These are phyloP conservation scores for Nomada goodeniana DNA, from an alignment of 2,888 invertebrate genomes.

Conservation along the genomic window DNA sequence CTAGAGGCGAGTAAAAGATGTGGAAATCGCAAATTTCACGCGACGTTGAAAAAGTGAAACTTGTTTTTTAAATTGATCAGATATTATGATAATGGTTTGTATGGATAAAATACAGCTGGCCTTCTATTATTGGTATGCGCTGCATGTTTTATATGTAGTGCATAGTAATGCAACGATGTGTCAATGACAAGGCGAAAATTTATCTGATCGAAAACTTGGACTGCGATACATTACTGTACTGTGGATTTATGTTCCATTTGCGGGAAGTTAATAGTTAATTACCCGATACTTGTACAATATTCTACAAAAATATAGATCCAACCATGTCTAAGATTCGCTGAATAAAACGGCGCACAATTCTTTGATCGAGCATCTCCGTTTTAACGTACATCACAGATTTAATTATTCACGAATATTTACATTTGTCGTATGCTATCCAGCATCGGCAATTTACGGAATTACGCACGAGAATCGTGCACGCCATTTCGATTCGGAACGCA, in stretches of 20 bases:
- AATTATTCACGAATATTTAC: constrained; percentile 44
- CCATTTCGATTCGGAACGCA: constrained; percentile 23
- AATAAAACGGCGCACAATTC: neutral
- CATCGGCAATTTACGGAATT: constrained; percentile 34
- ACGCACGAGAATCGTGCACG: constrained; percentile 31
- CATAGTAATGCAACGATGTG: neutral
- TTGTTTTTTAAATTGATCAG: too few species aligned
- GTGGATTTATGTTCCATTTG: neutral
- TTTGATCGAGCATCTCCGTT: constrained; percentile 26
- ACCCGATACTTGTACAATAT: neutral
- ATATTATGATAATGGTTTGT: too few species aligned
- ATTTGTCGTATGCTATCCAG: constrained; percentile 20
- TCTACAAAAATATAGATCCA: neutral
- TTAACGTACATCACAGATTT: constrained; percentile 5
- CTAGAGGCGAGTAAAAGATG: too few species aligned
- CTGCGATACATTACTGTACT: neutral
- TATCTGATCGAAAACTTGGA: neutral
- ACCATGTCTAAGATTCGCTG: too few species aligned
- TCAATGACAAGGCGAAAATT: neutral
- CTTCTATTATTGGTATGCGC: neutral
- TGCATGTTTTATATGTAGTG: neutral
- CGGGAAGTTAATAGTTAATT: neutral
- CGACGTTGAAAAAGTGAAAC: too few species aligned
- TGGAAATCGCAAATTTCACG: too few species aligned
- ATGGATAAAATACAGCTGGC: too few species aligned